Conservation (phyloP, 2,113 vertebrate species). For the Ceyx melanurus region DNA sequence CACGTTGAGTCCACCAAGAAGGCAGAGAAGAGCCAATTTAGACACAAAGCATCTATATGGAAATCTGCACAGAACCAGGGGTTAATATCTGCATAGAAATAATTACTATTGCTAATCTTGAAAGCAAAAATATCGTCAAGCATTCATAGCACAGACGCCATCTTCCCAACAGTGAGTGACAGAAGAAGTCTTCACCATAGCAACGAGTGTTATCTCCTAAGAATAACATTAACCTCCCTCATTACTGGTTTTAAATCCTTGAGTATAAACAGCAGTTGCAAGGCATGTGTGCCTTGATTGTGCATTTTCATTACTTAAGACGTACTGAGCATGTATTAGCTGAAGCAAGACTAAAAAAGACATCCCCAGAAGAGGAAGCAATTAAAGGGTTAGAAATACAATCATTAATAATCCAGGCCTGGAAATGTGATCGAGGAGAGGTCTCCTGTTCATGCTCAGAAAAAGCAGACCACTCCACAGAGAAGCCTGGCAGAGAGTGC, state of each 20-base stretch:
- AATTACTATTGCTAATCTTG: conserved; percentile 44
- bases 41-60: neutral
- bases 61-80: neutral
- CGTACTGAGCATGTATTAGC: neutral
- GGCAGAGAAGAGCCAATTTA: neutral
- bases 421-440: neutral
- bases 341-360: conserved; percentile 39
- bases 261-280: conserved; percentile 58
- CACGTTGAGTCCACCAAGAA: rapidly evolving
- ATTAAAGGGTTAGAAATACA: conserved; percentile 48
- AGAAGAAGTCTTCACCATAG: conserved; percentile 72
- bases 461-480: neutral
- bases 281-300: conserved; percentile 24
- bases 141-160: conserved; percentile 32
- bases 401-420: conserved; percentile 18
- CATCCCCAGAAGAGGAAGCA: conserved; percentile 48
- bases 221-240: conserved; percentile 73
- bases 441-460: neutral
- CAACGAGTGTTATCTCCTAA: conserved; percentile 70
- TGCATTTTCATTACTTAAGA: conserved; percentile 65
- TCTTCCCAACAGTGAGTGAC: conserved; percentile 69
- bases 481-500: neutral
- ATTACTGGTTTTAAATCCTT: conserved; percentile 69
- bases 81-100: neutral
- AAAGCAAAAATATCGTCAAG: conserved; percentile 59